Percentiles rank a stretch among this genome's conserved stretches.
These are phyloP conservation scores for Gavialis gangeticus DNA, from an alignment of 2,113 vertebrate species.

Conservation along the genomic window DNA sequence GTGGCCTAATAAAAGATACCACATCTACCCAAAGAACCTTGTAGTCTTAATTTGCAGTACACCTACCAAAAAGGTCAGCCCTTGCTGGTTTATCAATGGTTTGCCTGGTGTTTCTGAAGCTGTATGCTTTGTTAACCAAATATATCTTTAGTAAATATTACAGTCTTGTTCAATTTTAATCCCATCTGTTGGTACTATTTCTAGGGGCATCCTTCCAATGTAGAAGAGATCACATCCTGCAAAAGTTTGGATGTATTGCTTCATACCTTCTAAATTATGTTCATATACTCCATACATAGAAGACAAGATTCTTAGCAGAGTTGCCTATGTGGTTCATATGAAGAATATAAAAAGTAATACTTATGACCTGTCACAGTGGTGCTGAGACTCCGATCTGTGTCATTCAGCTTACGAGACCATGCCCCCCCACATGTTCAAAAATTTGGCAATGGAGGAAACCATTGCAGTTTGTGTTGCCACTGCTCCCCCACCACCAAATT, in stretches of 20 bases:
- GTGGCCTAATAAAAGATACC: too few relatives aligned
- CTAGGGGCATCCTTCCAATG: background rate
- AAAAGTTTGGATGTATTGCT: background rate
- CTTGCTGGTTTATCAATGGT: background rate
- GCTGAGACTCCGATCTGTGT: too few relatives aligned
- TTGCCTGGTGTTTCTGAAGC: background rate
- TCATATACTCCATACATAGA: background rate
- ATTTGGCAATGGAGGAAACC: too few relatives aligned
- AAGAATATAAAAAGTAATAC: background rate
- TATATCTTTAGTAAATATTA: background rate
- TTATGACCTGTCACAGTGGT: background rate
- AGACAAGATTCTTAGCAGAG: fast-evolving
- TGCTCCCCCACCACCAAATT: too few relatives aligned
- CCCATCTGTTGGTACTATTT: background rate
- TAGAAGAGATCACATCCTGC: background rate
- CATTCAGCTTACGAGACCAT: too few relatives aligned
- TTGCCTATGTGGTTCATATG: background rate
- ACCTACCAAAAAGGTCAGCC: too few relatives aligned
- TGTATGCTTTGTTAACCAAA: background rate
- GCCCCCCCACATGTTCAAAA: too few relatives aligned
- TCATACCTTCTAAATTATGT: background rate
- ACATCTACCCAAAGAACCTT: too few relatives aligned
- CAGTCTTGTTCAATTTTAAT: background rate
- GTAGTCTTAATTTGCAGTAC: too few relatives aligned
- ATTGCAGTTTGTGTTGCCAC: too few relatives aligned